Conservation (phyloP, 2,888 invertebrate species). For the Troilus luridus region DNA sequence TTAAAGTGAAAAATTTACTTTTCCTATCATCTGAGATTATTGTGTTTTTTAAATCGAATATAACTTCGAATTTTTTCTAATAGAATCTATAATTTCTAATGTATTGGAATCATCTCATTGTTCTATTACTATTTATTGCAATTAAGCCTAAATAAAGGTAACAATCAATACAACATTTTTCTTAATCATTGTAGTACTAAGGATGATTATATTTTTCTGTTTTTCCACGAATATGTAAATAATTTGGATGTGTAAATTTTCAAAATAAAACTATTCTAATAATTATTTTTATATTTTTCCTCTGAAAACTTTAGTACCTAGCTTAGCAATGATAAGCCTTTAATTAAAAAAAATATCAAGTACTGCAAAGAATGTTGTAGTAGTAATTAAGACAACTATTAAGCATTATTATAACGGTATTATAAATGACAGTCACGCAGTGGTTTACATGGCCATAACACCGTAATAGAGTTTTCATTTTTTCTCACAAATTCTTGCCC, state of each 20-base stretch:
- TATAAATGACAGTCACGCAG: no score
- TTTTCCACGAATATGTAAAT: conserved; percentile 57
- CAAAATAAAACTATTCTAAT: conserved; percentile 59
- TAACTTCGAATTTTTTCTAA: not conserved
- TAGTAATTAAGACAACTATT: no score
- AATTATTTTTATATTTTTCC: not conserved
- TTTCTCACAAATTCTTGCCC: no score
- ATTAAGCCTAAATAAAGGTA: conserved; percentile 48
- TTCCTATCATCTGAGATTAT: conserved; percentile 9
- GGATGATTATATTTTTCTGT: conserved; percentile 58
- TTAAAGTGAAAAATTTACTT: not conserved
- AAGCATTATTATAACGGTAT: no score
- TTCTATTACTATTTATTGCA: conserved; percentile 22
- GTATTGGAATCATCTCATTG: not conserved
- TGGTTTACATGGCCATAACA: no score
- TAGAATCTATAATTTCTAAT: not conserved
- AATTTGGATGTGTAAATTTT: conserved; percentile 56
- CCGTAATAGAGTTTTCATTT: no score
- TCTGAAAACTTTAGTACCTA: not conserved
- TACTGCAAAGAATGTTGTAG: no score
- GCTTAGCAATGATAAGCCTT: no score
- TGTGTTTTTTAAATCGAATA: not conserved
- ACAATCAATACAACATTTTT: conserved; percentile 55
- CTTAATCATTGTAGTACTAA: conserved; percentile 54
- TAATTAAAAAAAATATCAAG: no score